phyloP scores from a whole-genome alignment of 2,113 vertebrate species.

The Lates calcarifer region DNA sequence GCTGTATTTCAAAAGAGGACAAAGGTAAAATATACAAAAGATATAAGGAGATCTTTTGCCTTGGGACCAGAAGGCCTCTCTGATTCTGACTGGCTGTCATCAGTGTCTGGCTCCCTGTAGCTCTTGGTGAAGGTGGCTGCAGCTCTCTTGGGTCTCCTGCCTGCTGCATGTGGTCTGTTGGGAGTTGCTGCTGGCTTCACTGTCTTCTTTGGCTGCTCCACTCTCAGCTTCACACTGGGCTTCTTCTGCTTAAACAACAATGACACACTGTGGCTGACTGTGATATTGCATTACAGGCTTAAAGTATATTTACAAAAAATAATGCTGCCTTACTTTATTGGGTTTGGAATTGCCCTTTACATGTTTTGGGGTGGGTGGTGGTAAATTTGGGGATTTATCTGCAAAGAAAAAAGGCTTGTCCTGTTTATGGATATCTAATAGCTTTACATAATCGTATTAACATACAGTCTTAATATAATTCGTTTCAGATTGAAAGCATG shows the following conservation, averaged over 20 bases:
- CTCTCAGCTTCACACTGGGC: conserved; percentile 21
- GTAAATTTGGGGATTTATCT: conserved; percentile 66
- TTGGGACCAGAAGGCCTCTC: conserved; percentile 38
- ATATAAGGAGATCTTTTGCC: conserved; percentile 12
- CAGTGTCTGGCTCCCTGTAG: conserved; percentile 90
- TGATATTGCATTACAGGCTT: conserved; percentile 25
- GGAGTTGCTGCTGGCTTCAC: conserved; percentile 40
- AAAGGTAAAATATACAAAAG: not conserved
- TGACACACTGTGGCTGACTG: conserved; percentile 60
- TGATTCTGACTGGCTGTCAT: conserved; percentile 71
- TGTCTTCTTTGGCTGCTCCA: conserved; percentile 36
- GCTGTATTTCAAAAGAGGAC: not conserved
- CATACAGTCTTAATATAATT: not conserved
- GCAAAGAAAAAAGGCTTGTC: not conserved
- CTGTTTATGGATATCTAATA: not conserved
- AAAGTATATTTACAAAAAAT: not conserved
- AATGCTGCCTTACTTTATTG: conserved; percentile 66
- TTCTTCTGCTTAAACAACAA: conserved; percentile 65
- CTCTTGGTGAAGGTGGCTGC: conserved; percentile 80
- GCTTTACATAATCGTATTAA: not conserved
- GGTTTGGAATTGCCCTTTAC: conserved; percentile 54
- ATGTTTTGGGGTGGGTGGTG: conserved; percentile 46
- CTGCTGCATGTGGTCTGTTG: conserved; percentile 10
- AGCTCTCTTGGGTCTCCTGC: conserved; percentile 84
- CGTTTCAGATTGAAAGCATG: not conserved